Evolutionary conservation across 2,888 invertebrate genomes (phyloP), one percentile per base, ranked within the genome.

Genomic region (Nudaria mundana): DNA sequence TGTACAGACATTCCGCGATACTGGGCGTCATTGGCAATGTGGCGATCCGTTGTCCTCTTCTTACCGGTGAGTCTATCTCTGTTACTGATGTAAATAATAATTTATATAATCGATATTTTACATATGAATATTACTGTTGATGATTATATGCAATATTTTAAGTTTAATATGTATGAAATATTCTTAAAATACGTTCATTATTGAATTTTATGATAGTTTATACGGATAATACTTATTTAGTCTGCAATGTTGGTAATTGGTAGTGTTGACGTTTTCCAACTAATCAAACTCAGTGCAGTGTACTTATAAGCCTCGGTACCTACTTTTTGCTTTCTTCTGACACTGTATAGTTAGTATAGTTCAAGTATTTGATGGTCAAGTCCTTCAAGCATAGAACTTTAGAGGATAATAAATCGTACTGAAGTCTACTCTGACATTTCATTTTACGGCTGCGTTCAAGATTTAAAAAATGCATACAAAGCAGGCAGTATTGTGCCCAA

Each of bases 11-110:
- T 81, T 83, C 78, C 76, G 81, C 77, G 78, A 78, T 79, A 75
- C 73, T 66, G 76, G 79, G 82, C 85, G 84, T 83, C 83, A 76
- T 78, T 78, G 76, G 80, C 81, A 84, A 83, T 84, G 83, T 85
- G 82, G 83, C 80, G 72, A 63, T 76, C 55, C 58, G 63, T 63
- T 56, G 14, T 63, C 52, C 77, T 77, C 64, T 69, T 86, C 70
- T 67, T 56, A 58, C 71, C 40, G 58, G 63, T 73, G 52, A 37
- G 49, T 59, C 52, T 58, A 38, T 81, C 81, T 70, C 78, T 67
- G 65, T 78, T 57, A 37, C 22, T 14, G 24, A 25, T 8, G 23
- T 39, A 31, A 48, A 50, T 51, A 46, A 37, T 46, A 37, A 35
- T 33, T 32, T 40, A 14, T 33, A 30, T 30, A 28, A 23, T 44